phyloP scores from a whole-genome alignment of 2,113 vertebrate genomes.

The Numenius arquata region DNA sequence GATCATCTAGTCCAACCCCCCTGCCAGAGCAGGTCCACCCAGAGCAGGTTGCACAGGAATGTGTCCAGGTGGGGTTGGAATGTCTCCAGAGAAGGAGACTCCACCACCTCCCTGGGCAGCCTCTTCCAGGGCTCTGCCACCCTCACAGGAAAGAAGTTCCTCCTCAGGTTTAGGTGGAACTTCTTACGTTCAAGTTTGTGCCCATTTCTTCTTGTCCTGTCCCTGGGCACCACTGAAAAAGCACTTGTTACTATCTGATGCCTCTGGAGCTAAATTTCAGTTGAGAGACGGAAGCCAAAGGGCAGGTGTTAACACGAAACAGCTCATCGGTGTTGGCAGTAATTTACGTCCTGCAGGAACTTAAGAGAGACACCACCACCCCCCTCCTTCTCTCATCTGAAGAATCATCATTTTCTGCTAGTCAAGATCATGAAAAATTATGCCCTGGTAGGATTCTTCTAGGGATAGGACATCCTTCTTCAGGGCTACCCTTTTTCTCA shows the following conservation, averaged over 20 bases:
- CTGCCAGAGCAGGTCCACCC: too few species aligned
- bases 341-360: background rate
- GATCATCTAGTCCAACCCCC: too few species aligned
- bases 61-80: too few species aligned
- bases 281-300: background rate
- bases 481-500: background rate
- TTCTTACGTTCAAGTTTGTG: too few species aligned
- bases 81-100: too few species aligned
- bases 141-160: too few species aligned
- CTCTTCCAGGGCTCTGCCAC: too few species aligned
- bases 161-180: too few species aligned
- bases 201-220: too few species aligned
- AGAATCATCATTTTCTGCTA: background rate
- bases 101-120: too few species aligned
- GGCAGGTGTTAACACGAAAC: slow-evolving; percentile 28
- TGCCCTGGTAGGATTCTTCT: background rate
- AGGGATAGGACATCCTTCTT: background rate
- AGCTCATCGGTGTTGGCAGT: background rate
- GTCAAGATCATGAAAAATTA: background rate
- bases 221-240: background rate
- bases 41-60: too few species aligned
- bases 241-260: background rate
- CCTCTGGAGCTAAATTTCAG: background rate
- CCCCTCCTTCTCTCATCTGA: background rate
- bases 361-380: too few species aligned